A percentile compares a stretch with the other conserved stretches of the same genome.
phyloP scores from a whole-genome alignment of 2,797 vertebrate species.

The Darevskia nairensis region DNA sequence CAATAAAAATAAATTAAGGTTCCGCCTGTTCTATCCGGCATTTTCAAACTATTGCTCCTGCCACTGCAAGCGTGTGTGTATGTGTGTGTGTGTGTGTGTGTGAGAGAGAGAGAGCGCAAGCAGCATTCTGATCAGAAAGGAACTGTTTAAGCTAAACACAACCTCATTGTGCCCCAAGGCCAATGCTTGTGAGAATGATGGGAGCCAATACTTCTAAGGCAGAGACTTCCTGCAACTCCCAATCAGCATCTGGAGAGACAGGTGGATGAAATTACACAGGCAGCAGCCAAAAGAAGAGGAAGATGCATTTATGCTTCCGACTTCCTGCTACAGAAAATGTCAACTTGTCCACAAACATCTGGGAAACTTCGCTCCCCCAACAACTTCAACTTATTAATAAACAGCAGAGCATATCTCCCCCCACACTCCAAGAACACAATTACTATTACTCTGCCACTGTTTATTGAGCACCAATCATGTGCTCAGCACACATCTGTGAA shows the following conservation, averaged over 20 bases:
- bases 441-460: not conserved
- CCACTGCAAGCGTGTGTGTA: too few species aligned
- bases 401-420: not conserved
- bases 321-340: not conserved
- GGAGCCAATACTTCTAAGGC: conserved; percentile 55
- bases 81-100: not conserved
- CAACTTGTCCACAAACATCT: not conserved
- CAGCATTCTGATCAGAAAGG: conserved; percentile 51
- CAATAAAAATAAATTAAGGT: conserved; percentile 2
- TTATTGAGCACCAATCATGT: not conserved
- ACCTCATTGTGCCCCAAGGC: conserved; percentile 56
- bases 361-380: not conserved
- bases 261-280: conserved; percentile 64
- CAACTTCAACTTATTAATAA: not conserved
- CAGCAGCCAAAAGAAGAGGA: conserved; percentile 49
- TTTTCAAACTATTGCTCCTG: conserved; percentile 18
- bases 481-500: not conserved
- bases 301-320: not conserved
- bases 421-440: not conserved
- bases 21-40: conserved; percentile 12
- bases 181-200: conserved; percentile 44
- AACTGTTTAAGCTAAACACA: conserved; percentile 58
- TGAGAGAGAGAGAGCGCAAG: conserved; percentile 46
- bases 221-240: conserved; percentile 67
- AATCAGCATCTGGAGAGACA: conserved; percentile 46